Evolutionary conservation across 2,888 invertebrate species (phyloP).

Genomic region (Masnerella sp.): DNA sequence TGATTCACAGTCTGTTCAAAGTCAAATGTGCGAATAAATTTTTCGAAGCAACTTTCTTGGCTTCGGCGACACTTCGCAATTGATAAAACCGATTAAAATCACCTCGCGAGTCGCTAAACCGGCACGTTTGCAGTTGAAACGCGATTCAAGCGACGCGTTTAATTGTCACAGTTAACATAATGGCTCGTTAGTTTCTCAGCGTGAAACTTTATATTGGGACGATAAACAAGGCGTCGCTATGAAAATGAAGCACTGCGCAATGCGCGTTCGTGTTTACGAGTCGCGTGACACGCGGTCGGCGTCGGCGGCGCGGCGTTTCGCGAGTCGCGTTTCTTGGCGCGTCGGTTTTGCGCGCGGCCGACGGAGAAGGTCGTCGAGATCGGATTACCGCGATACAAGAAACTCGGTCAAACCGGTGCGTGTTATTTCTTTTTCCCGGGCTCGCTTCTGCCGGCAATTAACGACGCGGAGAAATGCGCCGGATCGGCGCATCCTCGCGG

Average conservation of each 20-base stretch:
- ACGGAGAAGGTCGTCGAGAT: constrained; percentile 62
- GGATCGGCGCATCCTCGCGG: no score
- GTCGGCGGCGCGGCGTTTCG: constrained; percentile 44
- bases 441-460: constrained; percentile 53
- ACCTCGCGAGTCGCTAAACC: constrained; percentile 3
- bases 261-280: constrained; percentile 53
- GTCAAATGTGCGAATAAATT: no score
- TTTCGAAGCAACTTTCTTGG: no score
- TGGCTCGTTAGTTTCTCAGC: constrained; percentile 33
- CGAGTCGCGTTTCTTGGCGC: constrained; percentile 26
- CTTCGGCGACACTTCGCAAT: no score
- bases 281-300: constrained; percentile 53
- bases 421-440: constrained; percentile 29
- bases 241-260: constrained; percentile 33
- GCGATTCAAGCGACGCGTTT: constrained; percentile 26
- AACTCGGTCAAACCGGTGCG: constrained; percentile 68
- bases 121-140: constrained; percentile 19
- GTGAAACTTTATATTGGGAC: constrained; percentile 28
- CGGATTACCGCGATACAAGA: constrained; percentile 64
- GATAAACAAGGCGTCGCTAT: constrained; percentile 26
- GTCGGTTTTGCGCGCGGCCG: constrained; percentile 52
- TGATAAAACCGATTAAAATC: no score
- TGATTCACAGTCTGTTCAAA: no score
- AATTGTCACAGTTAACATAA: constrained; percentile 32
- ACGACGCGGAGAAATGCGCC: no score